Conservation (phyloP, 2,888 invertebrate genomes). For the Cerastoderma edule region DNA sequence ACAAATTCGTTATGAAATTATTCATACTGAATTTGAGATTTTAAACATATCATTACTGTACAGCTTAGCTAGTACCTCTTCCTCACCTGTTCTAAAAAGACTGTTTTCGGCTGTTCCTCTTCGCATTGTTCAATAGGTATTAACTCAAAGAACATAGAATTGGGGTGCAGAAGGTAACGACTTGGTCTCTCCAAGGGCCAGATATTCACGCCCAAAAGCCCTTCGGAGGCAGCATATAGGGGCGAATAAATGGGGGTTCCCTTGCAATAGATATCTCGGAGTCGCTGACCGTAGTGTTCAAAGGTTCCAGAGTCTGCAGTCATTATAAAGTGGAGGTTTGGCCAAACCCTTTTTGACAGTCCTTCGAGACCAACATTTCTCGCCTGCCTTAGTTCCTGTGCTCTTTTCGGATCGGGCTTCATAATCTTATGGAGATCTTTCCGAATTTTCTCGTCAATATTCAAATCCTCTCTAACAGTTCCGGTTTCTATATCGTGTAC, state of each 20-base stretch:
- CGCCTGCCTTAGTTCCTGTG: conserved; percentile 74
- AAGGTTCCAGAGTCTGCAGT: conserved; percentile 79
- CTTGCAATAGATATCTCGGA: conserved; percentile 69
- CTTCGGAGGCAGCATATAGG: conserved; percentile 82
- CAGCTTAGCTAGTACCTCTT: too few relatives aligned
- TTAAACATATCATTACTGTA: too few relatives aligned
- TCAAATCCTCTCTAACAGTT: conserved; percentile 66
- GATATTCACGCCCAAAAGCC: conserved; percentile 76
- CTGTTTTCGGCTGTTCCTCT: conserved; percentile 77
- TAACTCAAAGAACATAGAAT: conserved; percentile 81
- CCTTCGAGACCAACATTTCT: conserved; percentile 74
- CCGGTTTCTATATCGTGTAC: conserved; percentile 78
- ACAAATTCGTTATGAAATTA: too few relatives aligned
- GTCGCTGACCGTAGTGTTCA: conserved; percentile 73
- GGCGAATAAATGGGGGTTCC: conserved; percentile 80
- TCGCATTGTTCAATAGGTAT: conserved; percentile 76
- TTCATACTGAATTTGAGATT: too few relatives aligned
- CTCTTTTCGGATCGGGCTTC: conserved; percentile 74
- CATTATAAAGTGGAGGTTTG: conserved; percentile 71
- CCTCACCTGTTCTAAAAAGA: conserved; percentile 78
- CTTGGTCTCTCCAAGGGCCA: conserved; percentile 74
- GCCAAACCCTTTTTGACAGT: conserved; percentile 78
- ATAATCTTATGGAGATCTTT: conserved; percentile 69
- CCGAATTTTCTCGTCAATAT: conserved; percentile 69
- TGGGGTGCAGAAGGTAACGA: conserved; percentile 77